Conservation (phyloP, 2,888 invertebrate genomes). For the Drosophila hamatofila region DNA sequence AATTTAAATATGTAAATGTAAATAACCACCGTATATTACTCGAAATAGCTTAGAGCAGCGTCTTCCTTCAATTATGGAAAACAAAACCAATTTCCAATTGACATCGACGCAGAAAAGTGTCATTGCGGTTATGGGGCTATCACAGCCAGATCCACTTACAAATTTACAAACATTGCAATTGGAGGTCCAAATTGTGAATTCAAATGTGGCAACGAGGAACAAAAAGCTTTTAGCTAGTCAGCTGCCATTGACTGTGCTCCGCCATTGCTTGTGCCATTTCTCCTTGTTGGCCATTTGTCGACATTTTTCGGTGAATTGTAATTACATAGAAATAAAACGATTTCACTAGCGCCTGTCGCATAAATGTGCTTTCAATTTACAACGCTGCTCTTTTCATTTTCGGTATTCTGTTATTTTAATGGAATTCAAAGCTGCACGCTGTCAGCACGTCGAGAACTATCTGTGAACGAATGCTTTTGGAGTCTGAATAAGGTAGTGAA, state of each 20-base stretch:
- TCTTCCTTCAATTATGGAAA: neutral
- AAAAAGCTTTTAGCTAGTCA: constrained; percentile 6
- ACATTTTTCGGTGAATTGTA: constrained; percentile 46
- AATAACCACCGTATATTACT: neutral
- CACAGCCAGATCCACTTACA: constrained; percentile 7
- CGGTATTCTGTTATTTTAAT: constrained; percentile 35
- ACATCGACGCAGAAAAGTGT: constrained; percentile 27
- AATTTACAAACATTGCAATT: constrained; percentile 4
- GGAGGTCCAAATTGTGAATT: constrained; percentile 38
- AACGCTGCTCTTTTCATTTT: constrained; percentile 31
- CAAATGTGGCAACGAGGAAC: constrained; percentile 44
- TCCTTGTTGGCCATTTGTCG: constrained; percentile 33
- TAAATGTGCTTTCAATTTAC: constrained; percentile 53
- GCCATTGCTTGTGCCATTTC: neutral
- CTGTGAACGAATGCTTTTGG: constrained; percentile 11
- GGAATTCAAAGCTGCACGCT: constrained; percentile 46
- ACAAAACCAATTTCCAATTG: constrained; percentile 29
- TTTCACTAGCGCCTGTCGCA: constrained; percentile 57
- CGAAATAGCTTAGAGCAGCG: neutral
- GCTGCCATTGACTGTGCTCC: constrained; percentile 1
- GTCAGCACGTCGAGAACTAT: constrained; percentile 33
- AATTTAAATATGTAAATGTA: neutral
- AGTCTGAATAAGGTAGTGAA: constrained; percentile 11
- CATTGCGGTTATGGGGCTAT: neutral
- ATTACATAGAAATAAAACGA: constrained; percentile 55